Conservation (phyloP, 2,113 vertebrate species). For the Phyllopteryx taeniolatus region DNA sequence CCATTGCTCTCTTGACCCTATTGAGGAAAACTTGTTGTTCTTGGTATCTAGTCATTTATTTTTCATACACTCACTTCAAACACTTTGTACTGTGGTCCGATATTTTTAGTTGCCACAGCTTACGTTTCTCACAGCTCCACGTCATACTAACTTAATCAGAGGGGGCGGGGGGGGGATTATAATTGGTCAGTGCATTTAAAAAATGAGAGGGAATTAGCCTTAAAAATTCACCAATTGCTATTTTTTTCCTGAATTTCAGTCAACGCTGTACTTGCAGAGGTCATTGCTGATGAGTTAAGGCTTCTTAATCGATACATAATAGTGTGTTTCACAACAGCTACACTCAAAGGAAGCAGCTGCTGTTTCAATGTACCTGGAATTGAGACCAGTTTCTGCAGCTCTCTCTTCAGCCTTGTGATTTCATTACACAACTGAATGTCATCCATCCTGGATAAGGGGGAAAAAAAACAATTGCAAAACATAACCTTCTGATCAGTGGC, state of each 20-base stretch:
- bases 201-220: background rate
- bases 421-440: conserved; percentile 89
- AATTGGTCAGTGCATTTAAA: background rate
- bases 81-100: background rate
- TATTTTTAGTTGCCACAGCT: conserved; percentile 23
- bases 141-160: background rate
- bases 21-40: background rate
- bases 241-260: background rate
- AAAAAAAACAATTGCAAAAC: background rate
- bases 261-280: background rate
- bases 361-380: conserved; percentile 70
- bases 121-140: conserved; percentile 8
- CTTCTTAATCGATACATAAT: background rate
- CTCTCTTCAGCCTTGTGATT: conserved; percentile 84
- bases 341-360: background rate
- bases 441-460: conserved; percentile 78
- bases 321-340: background rate
- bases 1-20: background rate
- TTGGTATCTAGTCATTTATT: background rate
- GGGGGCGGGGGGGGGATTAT: background rate
- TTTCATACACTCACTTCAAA: background rate
- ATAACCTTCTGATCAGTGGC: background rate
- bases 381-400: conserved; percentile 79
- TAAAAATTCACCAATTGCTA: background rate
- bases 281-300: background rate